Base-by-base conservation (phyloP, 2,113 vertebrate genomes). In the Dipodomys spectabilis region DNA sequence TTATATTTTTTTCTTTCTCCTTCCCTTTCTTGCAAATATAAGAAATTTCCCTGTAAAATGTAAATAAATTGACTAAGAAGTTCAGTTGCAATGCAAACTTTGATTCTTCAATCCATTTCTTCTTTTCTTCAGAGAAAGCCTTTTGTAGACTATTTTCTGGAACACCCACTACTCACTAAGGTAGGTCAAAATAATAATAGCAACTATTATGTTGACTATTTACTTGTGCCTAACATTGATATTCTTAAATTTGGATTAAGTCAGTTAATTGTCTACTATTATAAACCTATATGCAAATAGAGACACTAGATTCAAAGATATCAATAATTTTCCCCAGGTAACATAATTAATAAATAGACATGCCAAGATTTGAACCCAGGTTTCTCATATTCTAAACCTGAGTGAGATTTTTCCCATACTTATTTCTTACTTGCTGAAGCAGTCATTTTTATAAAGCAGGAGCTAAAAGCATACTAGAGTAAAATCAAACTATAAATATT, bases 401-500 rank as follows among this genome's bases (percentile, higher is more conserved):
- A 82, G 80, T 68, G 49, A 90, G 90, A 82, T 27, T 88, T 74
- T 92, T 94, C 87, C 13, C 49, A 65, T 45, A 73, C 18, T 12
- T 62, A 92, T 79, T 74, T 94, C 45, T 39, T 82, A 79, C 72
- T 86, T 96, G 49, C 53, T 84, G n/a, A 91, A 83, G 22, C 83
- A 95, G 49, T 81, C 60, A 5, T 82, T 75, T 86, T 95, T 62
- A 82, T 77, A 93, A 73, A 27, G 32, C 60, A 90, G 39, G 57
- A 91, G 67, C 82, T 88, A 96, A 92, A 69, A 83, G 83, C 27
- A 35, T 67, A 84, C 85, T 82, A 88, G 39, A 53, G 96, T 96
- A 90, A 94, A 96, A 91, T 91, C 92, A 93, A 0, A 2, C 62
- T 69, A 92, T 94, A 97, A 84, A 94, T 93, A 74, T 35, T 92